Percentiles rank a stretch among this genome's conserved stretches.
phyloP scores from a whole-genome alignment of 1,140 invertebrate genomes.

The Xylocopa sonorina region DNA sequence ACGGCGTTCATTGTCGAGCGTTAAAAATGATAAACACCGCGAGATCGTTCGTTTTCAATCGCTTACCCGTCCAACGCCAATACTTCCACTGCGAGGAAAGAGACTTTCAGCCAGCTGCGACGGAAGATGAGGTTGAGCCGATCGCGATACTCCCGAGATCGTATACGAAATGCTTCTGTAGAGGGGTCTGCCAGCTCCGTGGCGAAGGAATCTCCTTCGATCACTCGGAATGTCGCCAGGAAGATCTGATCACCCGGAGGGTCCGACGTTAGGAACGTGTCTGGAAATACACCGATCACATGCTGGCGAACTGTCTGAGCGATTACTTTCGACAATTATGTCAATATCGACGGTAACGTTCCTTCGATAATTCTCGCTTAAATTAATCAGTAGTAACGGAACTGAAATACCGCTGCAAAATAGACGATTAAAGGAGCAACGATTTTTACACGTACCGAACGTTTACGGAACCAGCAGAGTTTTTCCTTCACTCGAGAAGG shows the following conservation, averaged over 20 bases:
- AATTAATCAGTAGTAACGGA: too few relatives aligned
- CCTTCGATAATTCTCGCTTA: too few relatives aligned
- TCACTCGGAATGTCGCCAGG: conserved; percentile 88
- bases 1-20: conserved; percentile 1
- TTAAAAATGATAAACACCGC: conserved; percentile 14
- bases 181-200: conserved; percentile 86
- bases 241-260: conserved; percentile 90
- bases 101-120: conserved; percentile 86
- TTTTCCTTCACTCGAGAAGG: background rate
- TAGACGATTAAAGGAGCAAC: too few relatives aligned
- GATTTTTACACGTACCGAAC: too few relatives aligned
- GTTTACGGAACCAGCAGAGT: too few relatives aligned
- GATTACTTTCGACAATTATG: background rate
- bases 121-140: conserved; percentile 89
- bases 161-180: conserved; percentile 85
- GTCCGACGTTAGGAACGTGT: conserved; percentile 90
- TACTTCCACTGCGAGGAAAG: conserved; percentile 87
- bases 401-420: too few relatives aligned
- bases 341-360: too few relatives aligned
- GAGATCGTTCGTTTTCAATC: conserved; percentile 11
- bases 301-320: background rate
- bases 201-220: conserved; percentile 85
- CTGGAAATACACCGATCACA: conserved; percentile 82
- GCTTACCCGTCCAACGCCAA: conserved; percentile 90
- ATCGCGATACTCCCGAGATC: conserved; percentile 88